Conservation (phyloP, 2,888 invertebrate species). For the Drosophila parthenogenetica region DNA sequence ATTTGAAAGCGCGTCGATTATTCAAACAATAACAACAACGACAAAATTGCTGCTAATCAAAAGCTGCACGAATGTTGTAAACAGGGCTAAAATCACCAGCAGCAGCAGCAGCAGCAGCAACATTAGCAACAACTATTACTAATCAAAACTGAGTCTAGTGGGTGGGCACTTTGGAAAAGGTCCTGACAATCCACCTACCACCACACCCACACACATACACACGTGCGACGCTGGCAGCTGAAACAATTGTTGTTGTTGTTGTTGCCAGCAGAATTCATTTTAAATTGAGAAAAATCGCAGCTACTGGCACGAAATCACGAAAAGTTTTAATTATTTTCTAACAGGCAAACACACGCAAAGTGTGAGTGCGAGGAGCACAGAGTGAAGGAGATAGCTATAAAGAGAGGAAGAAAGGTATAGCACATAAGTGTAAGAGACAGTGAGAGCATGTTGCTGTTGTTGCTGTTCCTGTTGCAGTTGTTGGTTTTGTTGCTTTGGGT, state of each 20-base stretch:
- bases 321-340: conserved; percentile 79
- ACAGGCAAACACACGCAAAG: conserved; percentile 72
- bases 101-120: conserved; percentile 16
- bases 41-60: conserved; percentile 71
- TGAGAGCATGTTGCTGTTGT: conserved; percentile 9
- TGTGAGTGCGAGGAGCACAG: conserved; percentile 2
- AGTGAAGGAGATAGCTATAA: not conserved
- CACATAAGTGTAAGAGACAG: conserved; percentile 29
- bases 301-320: conserved; percentile 77
- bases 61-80: conserved; percentile 69
- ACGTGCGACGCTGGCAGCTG: conserved; percentile 17
- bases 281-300: conserved; percentile 78
- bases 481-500: conserved; percentile 35
- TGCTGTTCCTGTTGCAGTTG: conserved; percentile 1
- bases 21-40: conserved; percentile 29
- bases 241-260: conserved; percentile 37
- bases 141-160: conserved; percentile 60
- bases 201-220: conserved; percentile 13
- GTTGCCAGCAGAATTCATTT: conserved; percentile 69
- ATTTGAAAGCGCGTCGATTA: conserved; percentile 62
- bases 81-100: conserved; percentile 37
- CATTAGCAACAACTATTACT: conserved; percentile 35
- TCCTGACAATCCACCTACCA: conserved; percentile 28
- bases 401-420: not conserved
- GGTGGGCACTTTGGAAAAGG: conserved; percentile 42